phyloP scores from a whole-genome alignment of 2,113 vertebrate species.

The Mugil cephalus region DNA sequence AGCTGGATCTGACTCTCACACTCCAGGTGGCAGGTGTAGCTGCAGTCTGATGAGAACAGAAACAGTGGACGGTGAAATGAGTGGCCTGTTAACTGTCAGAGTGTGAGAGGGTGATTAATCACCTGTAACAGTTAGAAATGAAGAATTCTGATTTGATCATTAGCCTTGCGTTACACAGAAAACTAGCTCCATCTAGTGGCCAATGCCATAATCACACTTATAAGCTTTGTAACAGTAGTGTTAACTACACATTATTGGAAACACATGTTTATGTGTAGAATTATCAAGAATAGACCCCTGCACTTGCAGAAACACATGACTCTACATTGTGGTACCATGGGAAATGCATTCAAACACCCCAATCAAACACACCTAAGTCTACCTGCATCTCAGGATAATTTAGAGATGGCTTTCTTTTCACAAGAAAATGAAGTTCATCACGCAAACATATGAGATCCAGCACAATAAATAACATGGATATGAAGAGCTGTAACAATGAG shows the following conservation, averaged over 20 bases:
- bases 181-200: constrained; percentile 70
- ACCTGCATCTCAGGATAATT: background rate
- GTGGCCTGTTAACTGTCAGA: background rate
- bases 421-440: no score
- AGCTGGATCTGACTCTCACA: constrained; percentile 89
- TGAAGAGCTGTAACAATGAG: background rate
- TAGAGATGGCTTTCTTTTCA: no score
- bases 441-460: no score
- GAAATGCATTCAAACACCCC: background rate
- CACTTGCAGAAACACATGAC: background rate
- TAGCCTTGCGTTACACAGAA: no score
- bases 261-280: background rate
- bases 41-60: constrained; percentile 85
- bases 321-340: no score
- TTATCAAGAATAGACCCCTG: background rate
- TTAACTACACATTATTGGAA: no score
- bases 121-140: background rate
- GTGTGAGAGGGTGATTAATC: background rate
- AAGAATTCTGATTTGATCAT: background rate
- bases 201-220: constrained; percentile 3
- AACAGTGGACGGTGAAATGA: background rate
- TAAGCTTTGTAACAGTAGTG: background rate
- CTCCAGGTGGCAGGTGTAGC: constrained; percentile 92
- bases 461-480: background rate
- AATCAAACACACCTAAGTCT: background rate